These are phyloP conservation scores for Cecidostiba fungosa DNA, from an alignment of 2,888 invertebrate species.

Conservation along the genomic window DNA sequence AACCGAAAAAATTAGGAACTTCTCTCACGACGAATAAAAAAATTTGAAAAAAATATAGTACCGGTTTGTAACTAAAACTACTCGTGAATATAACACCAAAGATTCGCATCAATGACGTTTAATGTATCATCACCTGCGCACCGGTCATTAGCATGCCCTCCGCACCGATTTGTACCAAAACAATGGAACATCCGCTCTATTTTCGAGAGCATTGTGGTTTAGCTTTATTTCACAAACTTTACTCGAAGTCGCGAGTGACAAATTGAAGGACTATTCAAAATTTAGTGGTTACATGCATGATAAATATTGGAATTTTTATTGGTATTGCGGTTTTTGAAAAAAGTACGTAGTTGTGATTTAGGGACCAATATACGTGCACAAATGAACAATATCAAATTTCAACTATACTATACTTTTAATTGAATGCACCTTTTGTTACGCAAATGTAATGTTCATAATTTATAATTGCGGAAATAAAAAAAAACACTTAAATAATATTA, in stretches of 20 bases:
- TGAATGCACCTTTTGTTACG: too few relatives aligned
- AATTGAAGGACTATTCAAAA: not conserved
- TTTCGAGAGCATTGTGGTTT: not conserved
- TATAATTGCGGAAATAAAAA: too few relatives aligned
- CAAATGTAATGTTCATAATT: too few relatives aligned
- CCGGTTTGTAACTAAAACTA: not conserved
- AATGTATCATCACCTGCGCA: not conserved
- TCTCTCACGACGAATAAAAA: not conserved
- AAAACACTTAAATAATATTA: too few relatives aligned
- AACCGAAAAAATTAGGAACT: not conserved
- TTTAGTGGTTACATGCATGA: too few relatives aligned
- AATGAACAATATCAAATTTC: too few relatives aligned
- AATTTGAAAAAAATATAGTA: not conserved
- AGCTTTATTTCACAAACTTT: not conserved
- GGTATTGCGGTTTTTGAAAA: too few relatives aligned
- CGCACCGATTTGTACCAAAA: not conserved
- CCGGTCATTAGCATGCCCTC: not conserved
- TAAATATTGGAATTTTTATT: too few relatives aligned
- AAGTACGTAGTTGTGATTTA: too few relatives aligned
- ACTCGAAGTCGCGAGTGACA: not conserved
- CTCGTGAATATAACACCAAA: not conserved
- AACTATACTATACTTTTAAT: too few relatives aligned
- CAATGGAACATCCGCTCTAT: constrained; percentile 13
- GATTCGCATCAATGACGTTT: constrained; percentile 3
- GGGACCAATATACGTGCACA: too few relatives aligned